A percentile compares a stretch with the other conserved stretches of the same genome.
Evolutionary conservation across 2,888 invertebrate species (phyloP).

Genomic region (Athalia cordata): DNA sequence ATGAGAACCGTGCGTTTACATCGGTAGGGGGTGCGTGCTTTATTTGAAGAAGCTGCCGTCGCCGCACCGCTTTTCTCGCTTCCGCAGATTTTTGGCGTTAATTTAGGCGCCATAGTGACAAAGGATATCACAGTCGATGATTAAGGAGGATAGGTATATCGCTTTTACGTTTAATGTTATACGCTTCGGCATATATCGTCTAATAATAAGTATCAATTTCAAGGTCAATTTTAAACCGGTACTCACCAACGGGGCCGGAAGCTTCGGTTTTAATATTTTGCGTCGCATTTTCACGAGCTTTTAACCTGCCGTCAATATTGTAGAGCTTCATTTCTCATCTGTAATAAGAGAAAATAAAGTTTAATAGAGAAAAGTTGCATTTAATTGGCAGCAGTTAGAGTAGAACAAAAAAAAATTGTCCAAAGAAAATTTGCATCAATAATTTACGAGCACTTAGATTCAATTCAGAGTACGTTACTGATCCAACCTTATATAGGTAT

Average conservation of each 20-base stretch:
- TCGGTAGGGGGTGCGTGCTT: too few species aligned
- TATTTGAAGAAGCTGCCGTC: not conserved
- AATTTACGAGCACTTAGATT: slow-evolving; percentile 5
- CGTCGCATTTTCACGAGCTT: slow-evolving; percentile 24
- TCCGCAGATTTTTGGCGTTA: not conserved
- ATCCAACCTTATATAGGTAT: too few species aligned
- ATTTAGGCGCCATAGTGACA: not conserved
- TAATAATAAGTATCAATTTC: not conserved
- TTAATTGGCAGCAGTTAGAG: slow-evolving; percentile 9
- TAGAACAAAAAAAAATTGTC: not conserved
- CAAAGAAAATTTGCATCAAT: not conserved
- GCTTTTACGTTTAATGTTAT: not conserved
- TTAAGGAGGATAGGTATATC: not conserved
- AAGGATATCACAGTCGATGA: not conserved
- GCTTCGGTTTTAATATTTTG: slow-evolving; percentile 20
- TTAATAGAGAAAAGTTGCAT: too few species aligned
- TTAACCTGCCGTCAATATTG: slow-evolving; percentile 33
- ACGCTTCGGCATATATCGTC: not conserved
- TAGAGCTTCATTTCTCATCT: slow-evolving; percentile 42
- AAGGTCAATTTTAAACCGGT: not conserved
- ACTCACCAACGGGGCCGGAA: slow-evolving; percentile 22
- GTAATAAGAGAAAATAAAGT: not conserved
- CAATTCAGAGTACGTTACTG: not conserved
- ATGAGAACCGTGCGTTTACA: not conserved
- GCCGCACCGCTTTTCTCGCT: not conserved